Conservation (phyloP, 1,140 invertebrate species). For the Onthophagus taurus region DNA sequence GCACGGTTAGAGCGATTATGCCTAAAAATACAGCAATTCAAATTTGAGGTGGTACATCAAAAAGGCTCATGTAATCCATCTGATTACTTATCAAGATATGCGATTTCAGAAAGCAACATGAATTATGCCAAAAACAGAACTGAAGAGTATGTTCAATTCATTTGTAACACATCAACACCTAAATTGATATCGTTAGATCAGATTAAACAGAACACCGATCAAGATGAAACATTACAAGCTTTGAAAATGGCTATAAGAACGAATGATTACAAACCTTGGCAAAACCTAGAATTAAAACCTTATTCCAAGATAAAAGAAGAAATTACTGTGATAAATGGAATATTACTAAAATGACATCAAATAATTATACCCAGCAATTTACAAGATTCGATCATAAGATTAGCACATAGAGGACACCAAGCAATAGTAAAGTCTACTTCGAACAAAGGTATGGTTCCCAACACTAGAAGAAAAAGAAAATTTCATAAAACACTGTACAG, state of each 20-base stretch:
- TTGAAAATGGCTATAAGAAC: conserved; percentile 3
- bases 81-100: too few relatives aligned
- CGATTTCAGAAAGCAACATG: too few relatives aligned
- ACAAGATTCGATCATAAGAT: conserved; percentile 17
- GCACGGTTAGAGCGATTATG: neutral
- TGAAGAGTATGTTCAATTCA: too few relatives aligned
- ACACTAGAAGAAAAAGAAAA: conserved; percentile 25
- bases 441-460: conserved; percentile 32
- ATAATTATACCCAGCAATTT: conserved; percentile 36
- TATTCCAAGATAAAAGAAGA: conserved; percentile 11
- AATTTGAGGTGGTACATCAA: too few relatives aligned
- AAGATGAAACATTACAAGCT: conserved; percentile 9
- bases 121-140: too few relatives aligned
- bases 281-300: conserved; percentile 4
- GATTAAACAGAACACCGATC: too few relatives aligned
- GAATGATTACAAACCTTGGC: conserved; percentile 5
- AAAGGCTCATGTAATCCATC: too few relatives aligned
- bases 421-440: conserved; percentile 25
- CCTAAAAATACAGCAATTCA: too few relatives aligned
- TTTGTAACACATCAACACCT: too few relatives aligned
- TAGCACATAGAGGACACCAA: conserved; percentile 26
- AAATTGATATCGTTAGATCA: too few relatives aligned
- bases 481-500: conserved; percentile 15
- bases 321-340: neutral
- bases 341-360: conserved; percentile 13